phyloP scores from a whole-genome alignment of 2,888 invertebrate genomes.

The Eristalinus sepulchralis region DNA sequence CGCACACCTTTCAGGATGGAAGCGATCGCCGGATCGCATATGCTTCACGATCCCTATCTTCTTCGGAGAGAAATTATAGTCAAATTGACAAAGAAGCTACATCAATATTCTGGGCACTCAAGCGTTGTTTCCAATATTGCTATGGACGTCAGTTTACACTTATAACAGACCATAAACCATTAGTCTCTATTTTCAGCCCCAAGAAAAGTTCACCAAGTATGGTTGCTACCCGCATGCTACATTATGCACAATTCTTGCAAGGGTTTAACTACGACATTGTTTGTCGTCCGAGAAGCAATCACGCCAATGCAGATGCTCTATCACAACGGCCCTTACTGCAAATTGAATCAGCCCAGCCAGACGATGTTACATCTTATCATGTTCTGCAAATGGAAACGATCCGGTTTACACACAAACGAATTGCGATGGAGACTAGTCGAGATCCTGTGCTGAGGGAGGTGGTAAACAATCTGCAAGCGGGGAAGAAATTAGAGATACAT shows the following conservation, averaged over 20 bases:
- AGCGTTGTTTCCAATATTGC: conserved; percentile 41
- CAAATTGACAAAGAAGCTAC: conserved; percentile 60
- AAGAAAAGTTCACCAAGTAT: conserved; percentile 32
- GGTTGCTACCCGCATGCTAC: conserved; percentile 18
- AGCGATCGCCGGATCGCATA: conserved; percentile 52
- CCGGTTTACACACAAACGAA: conserved; percentile 19
- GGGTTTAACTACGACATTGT: conserved; percentile 24
- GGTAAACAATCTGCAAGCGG: neutral
- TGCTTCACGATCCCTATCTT: conserved; percentile 42
- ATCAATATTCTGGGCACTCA: conserved; percentile 41
- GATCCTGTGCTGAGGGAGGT: conserved; percentile 12
- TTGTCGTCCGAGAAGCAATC: neutral
- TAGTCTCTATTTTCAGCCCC: conserved; percentile 49
- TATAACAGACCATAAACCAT: conserved; percentile 42
- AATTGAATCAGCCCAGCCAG: too few relatives aligned
- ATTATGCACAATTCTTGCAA: conserved; percentile 25
- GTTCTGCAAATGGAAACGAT: too few relatives aligned
- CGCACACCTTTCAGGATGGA: conserved; percentile 13
- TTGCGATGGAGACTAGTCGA: neutral
- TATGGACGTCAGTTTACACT: conserved; percentile 44
- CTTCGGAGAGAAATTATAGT: conserved; percentile 40
- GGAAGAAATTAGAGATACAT: neutral
- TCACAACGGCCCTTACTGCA: conserved; percentile 1
- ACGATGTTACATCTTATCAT: conserved; percentile 9
- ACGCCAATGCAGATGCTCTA: conserved; percentile 22